These are phyloP conservation scores for Tipula vernalis DNA, from an alignment of 2,888 invertebrate genomes.

Conservation along the genomic window DNA sequence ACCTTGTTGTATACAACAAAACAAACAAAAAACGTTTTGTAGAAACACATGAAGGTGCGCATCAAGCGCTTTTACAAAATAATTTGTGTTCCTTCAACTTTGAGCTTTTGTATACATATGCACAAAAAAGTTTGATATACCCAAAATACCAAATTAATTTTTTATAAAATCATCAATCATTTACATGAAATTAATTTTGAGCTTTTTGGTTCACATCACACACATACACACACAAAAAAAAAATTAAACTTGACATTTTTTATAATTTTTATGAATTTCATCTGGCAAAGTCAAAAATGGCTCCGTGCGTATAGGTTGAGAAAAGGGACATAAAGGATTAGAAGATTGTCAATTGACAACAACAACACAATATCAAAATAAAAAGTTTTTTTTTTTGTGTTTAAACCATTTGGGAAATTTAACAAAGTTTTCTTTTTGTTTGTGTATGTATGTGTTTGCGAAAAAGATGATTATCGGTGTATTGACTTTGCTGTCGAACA, in stretches of 20 bases:
- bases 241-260: background rate
- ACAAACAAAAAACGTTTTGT: background rate
- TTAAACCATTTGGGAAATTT: background rate
- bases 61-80: background rate
- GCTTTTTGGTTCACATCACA: background rate
- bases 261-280: background rate
- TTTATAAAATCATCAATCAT: background rate
- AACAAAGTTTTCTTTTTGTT: background rate
- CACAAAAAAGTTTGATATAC: background rate
- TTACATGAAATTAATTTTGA: background rate
- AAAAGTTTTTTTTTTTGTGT: background rate
- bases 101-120: background rate
- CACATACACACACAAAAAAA: background rate
- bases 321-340: background rate
- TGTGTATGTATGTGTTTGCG: background rate
- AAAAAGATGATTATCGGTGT: background rate
- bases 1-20: background rate
- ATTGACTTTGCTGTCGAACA: background rate
- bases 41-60: background rate
- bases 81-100: background rate
- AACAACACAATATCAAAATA: background rate
- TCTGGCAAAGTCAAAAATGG: background rate
- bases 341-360: background rate
- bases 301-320: background rate
- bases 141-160: background rate